Percentiles rank a stretch among this genome's conserved stretches.
phyloP scores from a whole-genome alignment of 1,140 invertebrate species.

The Cotesia vestalis region DNA sequence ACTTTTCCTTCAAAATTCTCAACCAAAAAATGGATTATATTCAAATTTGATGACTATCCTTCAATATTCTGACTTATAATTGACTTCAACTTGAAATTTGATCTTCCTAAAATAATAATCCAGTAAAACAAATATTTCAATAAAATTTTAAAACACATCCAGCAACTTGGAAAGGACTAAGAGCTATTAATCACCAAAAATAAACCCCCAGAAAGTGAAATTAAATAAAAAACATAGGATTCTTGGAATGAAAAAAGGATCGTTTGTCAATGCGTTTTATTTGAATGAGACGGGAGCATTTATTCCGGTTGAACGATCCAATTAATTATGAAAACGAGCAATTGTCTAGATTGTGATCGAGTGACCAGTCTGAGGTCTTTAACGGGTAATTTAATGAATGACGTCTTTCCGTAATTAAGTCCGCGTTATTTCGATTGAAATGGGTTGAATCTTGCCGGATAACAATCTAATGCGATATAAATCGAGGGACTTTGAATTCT shows the following conservation, averaged over 20 bases:
- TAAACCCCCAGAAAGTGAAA: too few relatives aligned
- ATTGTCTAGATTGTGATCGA: constrained; percentile 28
- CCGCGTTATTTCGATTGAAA: constrained; percentile 28
- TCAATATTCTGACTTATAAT: too few relatives aligned
- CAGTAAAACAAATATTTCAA: too few relatives aligned
- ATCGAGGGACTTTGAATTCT: constrained; percentile 39
- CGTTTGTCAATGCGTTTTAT: constrained; percentile 10
- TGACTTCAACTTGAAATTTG: too few relatives aligned
- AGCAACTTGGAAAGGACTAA: too few relatives aligned
- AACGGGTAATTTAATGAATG: constrained; percentile 24
- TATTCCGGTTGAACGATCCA: constrained; percentile 13
- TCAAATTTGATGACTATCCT: too few relatives aligned
- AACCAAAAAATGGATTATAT: too few relatives aligned
- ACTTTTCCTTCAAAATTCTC: too few relatives aligned
- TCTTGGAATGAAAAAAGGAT: constrained; percentile 2
- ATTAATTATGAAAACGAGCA: constrained; percentile 41
- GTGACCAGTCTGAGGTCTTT: constrained; percentile 32
- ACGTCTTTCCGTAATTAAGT: constrained; percentile 42
- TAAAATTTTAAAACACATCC: too few relatives aligned
- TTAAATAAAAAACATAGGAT: too few relatives aligned
- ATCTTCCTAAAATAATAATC: too few relatives aligned
- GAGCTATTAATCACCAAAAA: too few relatives aligned
- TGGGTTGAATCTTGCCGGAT: constrained; percentile 34
- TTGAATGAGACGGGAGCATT: background rate
- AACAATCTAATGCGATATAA: constrained; percentile 42